These are phyloP conservation scores for Dasypus novemcinctus DNA, from an alignment of 2,113 vertebrate species.

Conservation along the genomic window DNA sequence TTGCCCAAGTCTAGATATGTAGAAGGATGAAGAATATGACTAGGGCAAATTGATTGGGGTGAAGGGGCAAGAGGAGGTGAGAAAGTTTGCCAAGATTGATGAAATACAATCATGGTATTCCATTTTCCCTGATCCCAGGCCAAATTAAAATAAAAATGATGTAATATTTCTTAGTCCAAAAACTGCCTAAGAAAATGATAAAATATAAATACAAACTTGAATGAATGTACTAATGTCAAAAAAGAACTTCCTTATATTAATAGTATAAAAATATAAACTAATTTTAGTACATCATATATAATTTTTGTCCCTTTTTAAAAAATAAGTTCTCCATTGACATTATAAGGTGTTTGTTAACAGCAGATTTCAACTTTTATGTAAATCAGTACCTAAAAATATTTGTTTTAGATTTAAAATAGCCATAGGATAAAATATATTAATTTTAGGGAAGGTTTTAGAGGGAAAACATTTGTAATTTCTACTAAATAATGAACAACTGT, in stretches of 20 bases:
- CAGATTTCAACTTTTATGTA: conserved; percentile 21
- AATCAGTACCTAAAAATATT: neutral
- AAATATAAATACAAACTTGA: neutral
- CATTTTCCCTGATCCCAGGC: neutral
- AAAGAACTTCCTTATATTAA: neutral
- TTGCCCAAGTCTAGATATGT: neutral
- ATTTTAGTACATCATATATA: conserved; percentile 20
- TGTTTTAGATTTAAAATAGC: conserved; percentile 18
- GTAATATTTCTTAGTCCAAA: neutral
- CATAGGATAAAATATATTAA: neutral
- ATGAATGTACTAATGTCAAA: neutral
- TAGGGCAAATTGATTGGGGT: neutral
- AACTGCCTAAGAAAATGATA: neutral
- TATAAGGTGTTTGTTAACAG: neutral
- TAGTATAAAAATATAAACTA: neutral
- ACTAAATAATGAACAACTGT: neutral
- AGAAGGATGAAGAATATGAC: neutral
- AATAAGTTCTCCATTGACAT: neutral
- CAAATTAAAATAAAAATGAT: neutral
- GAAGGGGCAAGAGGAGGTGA: neutral
- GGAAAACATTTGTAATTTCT: neutral
- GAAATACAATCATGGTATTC: neutral
- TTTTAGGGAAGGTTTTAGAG: conserved; percentile 3
- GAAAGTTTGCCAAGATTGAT: neutral
- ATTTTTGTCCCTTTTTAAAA: neutral